phyloP scores from a whole-genome alignment of 2,113 vertebrate species.

The Oxyruncus cristatus region DNA sequence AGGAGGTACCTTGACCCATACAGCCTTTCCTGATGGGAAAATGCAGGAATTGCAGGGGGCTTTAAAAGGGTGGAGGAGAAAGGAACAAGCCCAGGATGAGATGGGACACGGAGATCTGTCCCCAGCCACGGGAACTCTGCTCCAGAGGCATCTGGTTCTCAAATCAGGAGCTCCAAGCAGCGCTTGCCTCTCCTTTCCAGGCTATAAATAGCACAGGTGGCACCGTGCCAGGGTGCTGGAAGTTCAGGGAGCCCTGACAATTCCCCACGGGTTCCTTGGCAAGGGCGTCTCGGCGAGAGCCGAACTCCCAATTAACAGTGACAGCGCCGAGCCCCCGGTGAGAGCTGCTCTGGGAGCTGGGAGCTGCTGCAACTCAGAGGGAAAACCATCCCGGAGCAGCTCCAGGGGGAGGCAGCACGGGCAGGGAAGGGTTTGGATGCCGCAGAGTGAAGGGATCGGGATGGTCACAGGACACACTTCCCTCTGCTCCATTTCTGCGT shows the following conservation, averaged over 20 bases:
- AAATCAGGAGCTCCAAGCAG: background rate
- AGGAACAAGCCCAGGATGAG: accelerated
- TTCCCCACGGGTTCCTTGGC: background rate
- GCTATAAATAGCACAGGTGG: background rate
- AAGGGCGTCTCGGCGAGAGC: background rate
- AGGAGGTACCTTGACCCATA: accelerated
- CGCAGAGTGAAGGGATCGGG: background rate
- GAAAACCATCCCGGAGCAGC: accelerated
- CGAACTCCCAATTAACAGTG: background rate
- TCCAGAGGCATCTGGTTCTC: background rate
- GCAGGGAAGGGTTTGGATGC: background rate
- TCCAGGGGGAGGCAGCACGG: background rate
- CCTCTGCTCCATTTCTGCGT: accelerated
- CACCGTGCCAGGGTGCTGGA: background rate
- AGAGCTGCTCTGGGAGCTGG: background rate
- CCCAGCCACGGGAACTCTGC: background rate
- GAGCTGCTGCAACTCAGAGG: background rate
- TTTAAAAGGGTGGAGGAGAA: background rate
- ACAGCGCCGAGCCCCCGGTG: accelerated
- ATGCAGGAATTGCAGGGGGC: background rate
- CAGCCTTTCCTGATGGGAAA: background rate
- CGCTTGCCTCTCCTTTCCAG: background rate
- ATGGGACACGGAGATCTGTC: background rate
- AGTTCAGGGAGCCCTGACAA: background rate
- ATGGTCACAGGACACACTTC: background rate